phyloP scores from a whole-genome alignment of 1,140 invertebrate species.

The Chelonus insularis region DNA sequence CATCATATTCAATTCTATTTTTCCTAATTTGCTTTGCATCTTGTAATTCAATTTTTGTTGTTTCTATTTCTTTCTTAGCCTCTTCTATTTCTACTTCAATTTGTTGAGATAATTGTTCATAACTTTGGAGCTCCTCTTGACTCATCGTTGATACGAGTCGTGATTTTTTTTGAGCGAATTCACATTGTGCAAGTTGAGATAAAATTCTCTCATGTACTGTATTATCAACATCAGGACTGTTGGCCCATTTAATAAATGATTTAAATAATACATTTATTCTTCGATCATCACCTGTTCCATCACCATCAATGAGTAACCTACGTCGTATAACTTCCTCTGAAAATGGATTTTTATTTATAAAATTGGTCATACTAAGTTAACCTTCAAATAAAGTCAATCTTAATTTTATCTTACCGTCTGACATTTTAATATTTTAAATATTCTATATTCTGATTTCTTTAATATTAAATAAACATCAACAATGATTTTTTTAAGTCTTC shows the following conservation, averaged over 20 bases:
- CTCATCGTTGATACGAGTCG: conserved; percentile 80
- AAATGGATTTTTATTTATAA: conserved; percentile 45
- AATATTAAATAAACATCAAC: neutral
- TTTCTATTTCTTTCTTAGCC: conserved; percentile 75
- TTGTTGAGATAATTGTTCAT: conserved; percentile 74
- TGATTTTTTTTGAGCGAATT: conserved; percentile 86
- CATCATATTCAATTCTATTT: conserved; percentile 91
- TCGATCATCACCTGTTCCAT: conserved; percentile 93
- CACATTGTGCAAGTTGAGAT: conserved; percentile 81
- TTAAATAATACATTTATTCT: conserved; percentile 84
- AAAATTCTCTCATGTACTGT: conserved; percentile 78
- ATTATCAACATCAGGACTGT: conserved; percentile 68
- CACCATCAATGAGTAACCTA: conserved; percentile 89
- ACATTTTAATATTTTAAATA: neutral
- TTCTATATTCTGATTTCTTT: neutral
- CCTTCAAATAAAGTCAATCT: neutral
- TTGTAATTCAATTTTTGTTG: conserved; percentile 73
- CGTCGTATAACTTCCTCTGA: conserved; percentile 91
- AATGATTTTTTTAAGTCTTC: too few species aligned
- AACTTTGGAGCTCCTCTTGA: conserved; percentile 80
- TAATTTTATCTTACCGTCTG: neutral
- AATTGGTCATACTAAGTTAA: neutral
- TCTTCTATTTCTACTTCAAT: conserved; percentile 77
- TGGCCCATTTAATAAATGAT: conserved; percentile 87
- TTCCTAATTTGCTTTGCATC: conserved; percentile 82